Percentiles rank a stretch among this genome's conserved stretches.
phyloP scores from a whole-genome alignment of 35 echinoderm and acorn worm genomes.

The Apostichopus parvimensis region DNA sequence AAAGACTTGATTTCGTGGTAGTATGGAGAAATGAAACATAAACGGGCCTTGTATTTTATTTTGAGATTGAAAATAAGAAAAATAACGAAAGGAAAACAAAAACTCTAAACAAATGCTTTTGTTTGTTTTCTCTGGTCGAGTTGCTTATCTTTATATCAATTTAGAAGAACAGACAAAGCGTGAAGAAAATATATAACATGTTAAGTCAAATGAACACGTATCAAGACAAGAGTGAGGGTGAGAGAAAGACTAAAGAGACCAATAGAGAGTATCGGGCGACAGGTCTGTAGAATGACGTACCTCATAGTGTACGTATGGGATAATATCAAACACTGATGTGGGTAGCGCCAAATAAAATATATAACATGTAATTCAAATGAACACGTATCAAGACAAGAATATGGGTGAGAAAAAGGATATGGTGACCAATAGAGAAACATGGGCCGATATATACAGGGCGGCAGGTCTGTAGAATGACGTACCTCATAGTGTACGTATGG shows the following conservation, averaged over 20 bases:
- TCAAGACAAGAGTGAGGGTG: background rate
- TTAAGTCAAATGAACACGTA: background rate
- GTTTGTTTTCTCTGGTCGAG: background rate
- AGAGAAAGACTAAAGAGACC: background rate
- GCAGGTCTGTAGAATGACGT: too few relatives aligned
- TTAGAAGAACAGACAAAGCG: background rate
- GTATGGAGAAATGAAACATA: background rate
- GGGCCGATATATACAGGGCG: too few relatives aligned
- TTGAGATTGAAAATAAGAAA: background rate
- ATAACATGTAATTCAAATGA: background rate
- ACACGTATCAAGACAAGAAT: background rate
- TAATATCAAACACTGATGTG: too few relatives aligned
- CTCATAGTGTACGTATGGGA: too few relatives aligned
- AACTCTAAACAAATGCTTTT: background rate
- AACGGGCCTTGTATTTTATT: constrained; percentile 24
- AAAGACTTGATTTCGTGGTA: background rate
- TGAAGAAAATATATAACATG: background rate
- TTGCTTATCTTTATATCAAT: background rate
- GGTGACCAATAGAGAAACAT: background rate
- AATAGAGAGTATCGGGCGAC: too few relatives aligned
- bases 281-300: too few relatives aligned
- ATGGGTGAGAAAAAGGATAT: too few relatives aligned
- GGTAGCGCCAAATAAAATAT: background rate
- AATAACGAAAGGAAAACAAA: background rate
- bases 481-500: too few relatives aligned